Evolutionary conservation across 2,113 vertebrate genomes (phyloP).

Genomic region (Amphiprion ocellaris): DNA sequence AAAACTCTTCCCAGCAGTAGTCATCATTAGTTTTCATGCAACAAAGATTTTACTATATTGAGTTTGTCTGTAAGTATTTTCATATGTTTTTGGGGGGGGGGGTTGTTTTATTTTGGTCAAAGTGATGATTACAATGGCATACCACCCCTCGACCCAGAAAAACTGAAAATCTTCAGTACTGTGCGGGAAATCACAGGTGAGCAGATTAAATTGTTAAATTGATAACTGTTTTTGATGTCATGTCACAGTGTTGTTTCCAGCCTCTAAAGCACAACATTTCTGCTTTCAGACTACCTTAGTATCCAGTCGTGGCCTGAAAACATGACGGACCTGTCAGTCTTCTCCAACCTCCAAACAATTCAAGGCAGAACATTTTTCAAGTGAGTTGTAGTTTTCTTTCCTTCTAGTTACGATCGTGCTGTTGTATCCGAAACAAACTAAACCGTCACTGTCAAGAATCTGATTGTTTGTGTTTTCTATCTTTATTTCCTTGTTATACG

Average conservation of each 20-base stretch:
- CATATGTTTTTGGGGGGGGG: background rate
- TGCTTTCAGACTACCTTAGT: slow-evolving; percentile 88
- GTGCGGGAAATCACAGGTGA: slow-evolving; percentile 93
- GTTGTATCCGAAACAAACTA: background rate
- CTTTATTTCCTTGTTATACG: slow-evolving; percentile 12
- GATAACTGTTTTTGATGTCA: background rate
- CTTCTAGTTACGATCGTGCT: background rate
- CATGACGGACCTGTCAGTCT: slow-evolving; percentile 94
- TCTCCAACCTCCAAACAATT: slow-evolving; percentile 93
- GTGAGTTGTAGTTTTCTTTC: slow-evolving; percentile 77
- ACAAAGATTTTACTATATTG: background rate
- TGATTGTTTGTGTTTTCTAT: slow-evolving; percentile 36
- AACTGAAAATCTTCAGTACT: slow-evolving; percentile 91
- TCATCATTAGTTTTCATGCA: background rate
- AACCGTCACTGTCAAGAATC: background rate
- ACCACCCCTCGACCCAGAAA: slow-evolving; percentile 90
- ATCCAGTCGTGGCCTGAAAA: slow-evolving; percentile 94
- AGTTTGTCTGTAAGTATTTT: background rate
- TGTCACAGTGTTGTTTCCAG: background rate
- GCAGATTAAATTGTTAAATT: too few species aligned
- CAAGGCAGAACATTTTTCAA: slow-evolving; percentile 91
- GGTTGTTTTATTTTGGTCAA: slow-evolving; percentile 1
- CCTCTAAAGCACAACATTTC: slow-evolving; percentile 20
- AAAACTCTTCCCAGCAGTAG: background rate
- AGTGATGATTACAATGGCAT: slow-evolving; percentile 85